Conservation (phyloP, 1,140 invertebrate genomes). For the Ips nitidus region DNA sequence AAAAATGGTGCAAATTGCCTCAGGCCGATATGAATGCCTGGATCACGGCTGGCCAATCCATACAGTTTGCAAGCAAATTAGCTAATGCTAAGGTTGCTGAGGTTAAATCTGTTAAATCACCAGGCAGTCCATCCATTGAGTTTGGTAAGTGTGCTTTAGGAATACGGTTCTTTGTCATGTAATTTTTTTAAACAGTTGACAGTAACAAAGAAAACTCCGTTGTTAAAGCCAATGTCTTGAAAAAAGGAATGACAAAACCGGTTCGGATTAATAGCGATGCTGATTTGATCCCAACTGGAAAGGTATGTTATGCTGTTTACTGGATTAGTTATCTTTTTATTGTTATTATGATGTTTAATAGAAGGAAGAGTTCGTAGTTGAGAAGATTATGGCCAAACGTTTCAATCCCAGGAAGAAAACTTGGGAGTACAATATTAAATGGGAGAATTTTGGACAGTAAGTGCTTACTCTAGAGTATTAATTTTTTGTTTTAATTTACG, state of each 20-base stretch:
- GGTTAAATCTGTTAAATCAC: slow-evolving; percentile 28
- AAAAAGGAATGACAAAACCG: slow-evolving; percentile 34
- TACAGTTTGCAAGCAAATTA: slow-evolving; percentile 67
- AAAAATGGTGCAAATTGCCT: slow-evolving; percentile 79
- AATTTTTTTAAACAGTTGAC: slow-evolving; percentile 18
- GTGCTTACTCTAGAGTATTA: slow-evolving; percentile 43
- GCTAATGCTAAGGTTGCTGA: slow-evolving; percentile 56
- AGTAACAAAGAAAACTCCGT: slow-evolving; percentile 39
- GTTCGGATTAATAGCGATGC: slow-evolving; percentile 38
- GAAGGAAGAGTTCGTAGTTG: slow-evolving; percentile 67
- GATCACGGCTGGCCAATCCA: slow-evolving; percentile 74
- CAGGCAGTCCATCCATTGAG: slow-evolving; percentile 14
- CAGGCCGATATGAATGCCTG: slow-evolving; percentile 69
- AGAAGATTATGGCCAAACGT: slow-evolving; percentile 78
- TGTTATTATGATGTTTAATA: slow-evolving; percentile 27
- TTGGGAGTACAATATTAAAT: slow-evolving; percentile 79
- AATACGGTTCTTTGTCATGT: too few relatives aligned
- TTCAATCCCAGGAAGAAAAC: slow-evolving; percentile 75
- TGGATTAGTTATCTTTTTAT: neutral
- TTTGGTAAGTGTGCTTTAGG: slow-evolving; percentile 18
- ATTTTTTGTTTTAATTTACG: too few relatives aligned
- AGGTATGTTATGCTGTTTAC: slow-evolving; percentile 18
- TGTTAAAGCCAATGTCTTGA: slow-evolving; percentile 26
- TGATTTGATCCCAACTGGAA: slow-evolving; percentile 31
- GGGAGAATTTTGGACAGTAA: slow-evolving; percentile 75